Evolutionary conservation across 2,797 vertebrate genomes (phyloP), one percentile per base, ranked within the genome.

Genomic region (Takifugu rubripes): DNA sequence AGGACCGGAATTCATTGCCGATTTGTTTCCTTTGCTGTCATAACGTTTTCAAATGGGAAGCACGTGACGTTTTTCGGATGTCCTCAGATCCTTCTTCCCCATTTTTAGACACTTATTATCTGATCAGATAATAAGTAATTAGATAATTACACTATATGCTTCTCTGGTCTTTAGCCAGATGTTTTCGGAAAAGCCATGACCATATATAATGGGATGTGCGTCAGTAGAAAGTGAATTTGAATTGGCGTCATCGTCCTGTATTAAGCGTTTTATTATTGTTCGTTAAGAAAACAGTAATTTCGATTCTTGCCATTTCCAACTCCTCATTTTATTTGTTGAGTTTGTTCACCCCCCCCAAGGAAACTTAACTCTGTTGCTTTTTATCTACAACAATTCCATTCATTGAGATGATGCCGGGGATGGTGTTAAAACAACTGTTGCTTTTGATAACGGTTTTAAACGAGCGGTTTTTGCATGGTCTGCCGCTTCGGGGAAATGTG

Each of bases 31-130:
- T 74, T 27, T 52, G 52, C 63, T 52, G 48, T 65, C 56, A 52
- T 59, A 59, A 47, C 36, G 33, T 44, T 65, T 61, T 56, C 54
- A 76, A 65, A 74, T 77, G 67, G 68, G 59, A 78, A 77, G 61
- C 79, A 80, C 42, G 56, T 81, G 80, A 47, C n/a, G 69, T 68
- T 81, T 56, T 70, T 75, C 52, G 55, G 63, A 83, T 69, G 66
- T 64, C 31, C 65, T 27, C 26, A 52, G 27, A 63, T 56, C 56
- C 27, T 25, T 66, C 21, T 46, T 50, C 45, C 45, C 70, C 25
- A 52, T 3, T 59, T 69, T 84, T 73, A 61, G 67, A 56, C 57
- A 63, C 61, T 73, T 64, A 54, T 73, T 40, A 12, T 14, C 4
- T 70, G 61, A 75, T 79, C 71, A 21, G 21, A 21, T 21, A 21